Base-by-base conservation (phyloP, 2,888 invertebrate genomes). In the Crematogaster levior region DNA sequence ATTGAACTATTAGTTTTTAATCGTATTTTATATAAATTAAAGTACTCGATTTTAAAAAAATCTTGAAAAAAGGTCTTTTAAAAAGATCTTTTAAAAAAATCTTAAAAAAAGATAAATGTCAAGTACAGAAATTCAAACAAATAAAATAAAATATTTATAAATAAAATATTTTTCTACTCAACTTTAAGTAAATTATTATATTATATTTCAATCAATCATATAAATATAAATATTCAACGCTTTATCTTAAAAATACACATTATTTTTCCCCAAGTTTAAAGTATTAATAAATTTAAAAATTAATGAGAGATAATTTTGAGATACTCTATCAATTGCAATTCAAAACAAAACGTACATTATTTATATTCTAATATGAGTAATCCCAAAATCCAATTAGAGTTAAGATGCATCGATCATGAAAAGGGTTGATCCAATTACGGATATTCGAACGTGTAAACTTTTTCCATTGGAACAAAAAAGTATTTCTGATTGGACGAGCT, bases 351-450 rank as follows among this genome's bases (percentile, higher is more conserved):
- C 2, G 3, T 24, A 48, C 1, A 15, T n/a, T 21, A 27, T 51
- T 75, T 51, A 63, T 24, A 37, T 60, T 48, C 15, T 15, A 75
- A 75, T 24, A n/a, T n/a, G 34, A 63, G 18, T 51, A 63, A 63
- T 27, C 27, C 21, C 12, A 51, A 40, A 24, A 30, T 43, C 43
- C 68, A 66, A 77, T 77, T 66, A 66, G 15, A 12, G 4, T 6
- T n/a, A 48, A 48, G 27, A 18, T n/a, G 21, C 10, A 56, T 77
- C 77, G 77, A 66, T 77, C 68, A 56, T 21, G 30, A 77, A 56
- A 40, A 40, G 12, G n/a, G 18, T 56, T 68, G 56, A 79, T 79
- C 68, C 70, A 79, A 79, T 79, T 79, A 79, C 53, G 40, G 43
- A 56, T 66, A 75, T 66, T 61, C 21, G 40, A 21, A 75, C 40